These are phyloP conservation scores for Sclerurus mexicanus DNA, from an alignment of 2,113 vertebrate genomes.

Conservation along the genomic window DNA sequence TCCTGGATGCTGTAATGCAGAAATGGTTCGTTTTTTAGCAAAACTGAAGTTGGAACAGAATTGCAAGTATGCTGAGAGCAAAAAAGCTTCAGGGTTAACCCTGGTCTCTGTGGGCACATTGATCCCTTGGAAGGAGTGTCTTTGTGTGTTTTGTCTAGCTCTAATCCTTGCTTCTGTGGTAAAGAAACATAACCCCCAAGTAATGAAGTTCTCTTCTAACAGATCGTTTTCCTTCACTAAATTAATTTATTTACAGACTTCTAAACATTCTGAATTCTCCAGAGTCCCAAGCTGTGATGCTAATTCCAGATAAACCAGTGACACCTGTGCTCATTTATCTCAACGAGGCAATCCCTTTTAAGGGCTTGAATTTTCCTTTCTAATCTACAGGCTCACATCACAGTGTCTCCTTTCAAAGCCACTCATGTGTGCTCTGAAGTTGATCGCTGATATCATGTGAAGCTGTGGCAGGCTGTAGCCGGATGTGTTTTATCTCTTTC, in stretches of 20 bases:
- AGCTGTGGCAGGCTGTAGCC: background rate
- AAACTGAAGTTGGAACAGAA: background rate
- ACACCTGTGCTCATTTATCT: slow-evolving; percentile 20
- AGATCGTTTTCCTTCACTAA: background rate
- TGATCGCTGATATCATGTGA: background rate
- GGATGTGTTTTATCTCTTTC: background rate
- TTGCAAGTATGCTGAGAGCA: background rate
- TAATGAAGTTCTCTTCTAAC: background rate
- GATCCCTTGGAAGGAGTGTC: background rate
- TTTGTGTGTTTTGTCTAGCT: background rate
- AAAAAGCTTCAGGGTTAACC: background rate
- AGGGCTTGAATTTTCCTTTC: background rate
- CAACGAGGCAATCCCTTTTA: background rate
- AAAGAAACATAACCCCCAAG: background rate
- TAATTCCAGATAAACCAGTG: background rate
- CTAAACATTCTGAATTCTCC: background rate
- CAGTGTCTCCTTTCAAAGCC: background rate
- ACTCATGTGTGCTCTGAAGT: background rate
- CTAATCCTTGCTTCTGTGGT: background rate
- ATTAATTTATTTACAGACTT: background rate
- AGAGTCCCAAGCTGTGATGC: background rate
- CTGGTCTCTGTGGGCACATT: background rate
- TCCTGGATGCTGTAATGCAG: background rate
- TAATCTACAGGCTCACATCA: background rate
- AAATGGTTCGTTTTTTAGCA: background rate